phyloP scores from a whole-genome alignment of 2,888 invertebrate genomes.

The Cheiracanthium punctorium region DNA sequence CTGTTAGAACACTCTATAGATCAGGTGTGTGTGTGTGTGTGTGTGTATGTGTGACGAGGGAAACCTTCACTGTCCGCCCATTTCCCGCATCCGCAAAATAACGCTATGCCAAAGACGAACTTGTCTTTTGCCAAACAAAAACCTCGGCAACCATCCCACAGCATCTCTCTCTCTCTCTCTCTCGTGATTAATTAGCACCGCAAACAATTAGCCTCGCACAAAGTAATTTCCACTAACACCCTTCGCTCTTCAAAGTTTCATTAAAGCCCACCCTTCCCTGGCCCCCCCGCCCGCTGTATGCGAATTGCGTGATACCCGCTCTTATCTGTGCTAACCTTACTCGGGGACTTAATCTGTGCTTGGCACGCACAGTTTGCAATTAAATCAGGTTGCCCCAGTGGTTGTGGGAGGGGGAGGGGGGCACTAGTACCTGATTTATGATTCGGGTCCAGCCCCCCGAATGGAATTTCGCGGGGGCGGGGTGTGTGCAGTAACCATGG shows the following conservation, averaged over 20 bases:
- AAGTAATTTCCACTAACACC: conserved; percentile 68
- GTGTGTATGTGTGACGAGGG: too few species aligned
- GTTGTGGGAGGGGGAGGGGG: conserved; percentile 16
- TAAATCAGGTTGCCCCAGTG: conserved; percentile 53
- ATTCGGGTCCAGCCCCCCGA: conserved; percentile 52
- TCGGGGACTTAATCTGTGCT: conserved; percentile 54
- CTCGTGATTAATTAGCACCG: conserved; percentile 65
- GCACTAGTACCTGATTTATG: conserved; percentile 54
- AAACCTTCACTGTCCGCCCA: too few species aligned
- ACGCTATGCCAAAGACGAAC: not conserved
- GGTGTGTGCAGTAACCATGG: not conserved
- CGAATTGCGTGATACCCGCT: conserved; percentile 58
- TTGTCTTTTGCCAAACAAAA: not conserved
- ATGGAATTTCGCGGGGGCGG: conserved; percentile 61
- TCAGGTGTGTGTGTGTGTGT: too few species aligned
- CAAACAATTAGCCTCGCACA: conserved; percentile 66
- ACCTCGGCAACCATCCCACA: not conserved
- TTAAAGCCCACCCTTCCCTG: conserved; percentile 37
- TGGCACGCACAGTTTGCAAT: conserved; percentile 52
- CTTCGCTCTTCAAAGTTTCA: conserved; percentile 51
- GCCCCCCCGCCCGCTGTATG: not conserved
- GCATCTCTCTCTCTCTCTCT: not conserved
- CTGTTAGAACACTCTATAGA: too few species aligned
- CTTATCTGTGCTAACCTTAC: conserved; percentile 65
- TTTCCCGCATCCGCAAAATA: not conserved